A percentile compares a stretch with the other conserved stretches of the same genome.
phyloP scores from a whole-genome alignment of 2,888 invertebrate species.

The Drosophila mettleri region DNA sequence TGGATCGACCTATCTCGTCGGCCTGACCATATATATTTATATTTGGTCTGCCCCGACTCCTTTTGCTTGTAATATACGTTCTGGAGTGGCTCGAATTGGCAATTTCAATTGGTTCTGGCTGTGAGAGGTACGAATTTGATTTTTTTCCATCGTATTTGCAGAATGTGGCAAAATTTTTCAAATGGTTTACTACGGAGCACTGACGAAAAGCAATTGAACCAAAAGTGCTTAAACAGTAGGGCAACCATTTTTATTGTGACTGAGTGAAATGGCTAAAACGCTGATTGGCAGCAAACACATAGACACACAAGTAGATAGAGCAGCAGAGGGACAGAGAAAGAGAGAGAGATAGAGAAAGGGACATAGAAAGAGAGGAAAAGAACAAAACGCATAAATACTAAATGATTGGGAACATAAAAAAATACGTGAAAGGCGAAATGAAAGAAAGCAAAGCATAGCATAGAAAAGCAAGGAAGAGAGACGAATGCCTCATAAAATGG shows the following conservation, averaged over 20 bases:
- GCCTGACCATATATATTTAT: too few species aligned
- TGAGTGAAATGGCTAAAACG: slow-evolving; percentile 43
- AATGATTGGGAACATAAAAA: slow-evolving; percentile 73
- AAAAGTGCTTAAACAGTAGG: slow-evolving; percentile 7
- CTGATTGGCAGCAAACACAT: slow-evolving; percentile 43
- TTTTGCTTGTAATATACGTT: too few species aligned
- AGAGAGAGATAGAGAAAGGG: slow-evolving; percentile 14
- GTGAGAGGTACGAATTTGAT: too few species aligned
- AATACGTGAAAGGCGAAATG: slow-evolving; percentile 14
- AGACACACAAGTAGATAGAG: too few species aligned
- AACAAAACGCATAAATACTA: slow-evolving; percentile 74
- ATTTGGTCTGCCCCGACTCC: too few species aligned
- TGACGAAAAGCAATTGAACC: slow-evolving; percentile 10
- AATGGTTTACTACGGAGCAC: neutral
- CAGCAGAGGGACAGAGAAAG: slow-evolving; percentile 5
- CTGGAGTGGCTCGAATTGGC: too few species aligned
- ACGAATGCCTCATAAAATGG: slow-evolving; percentile 44
- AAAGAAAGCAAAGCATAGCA: neutral
- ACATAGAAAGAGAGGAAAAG: slow-evolving; percentile 36
- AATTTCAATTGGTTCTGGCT: too few species aligned
- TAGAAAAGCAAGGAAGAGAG: neutral
- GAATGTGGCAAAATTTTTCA: too few species aligned
- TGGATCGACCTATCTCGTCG: too few species aligned
- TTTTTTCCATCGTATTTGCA: too few species aligned
- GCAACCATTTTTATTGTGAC: slow-evolving; percentile 9